phyloP scores from a whole-genome alignment of 2,113 vertebrate genomes.

The Gavia stellata region DNA sequence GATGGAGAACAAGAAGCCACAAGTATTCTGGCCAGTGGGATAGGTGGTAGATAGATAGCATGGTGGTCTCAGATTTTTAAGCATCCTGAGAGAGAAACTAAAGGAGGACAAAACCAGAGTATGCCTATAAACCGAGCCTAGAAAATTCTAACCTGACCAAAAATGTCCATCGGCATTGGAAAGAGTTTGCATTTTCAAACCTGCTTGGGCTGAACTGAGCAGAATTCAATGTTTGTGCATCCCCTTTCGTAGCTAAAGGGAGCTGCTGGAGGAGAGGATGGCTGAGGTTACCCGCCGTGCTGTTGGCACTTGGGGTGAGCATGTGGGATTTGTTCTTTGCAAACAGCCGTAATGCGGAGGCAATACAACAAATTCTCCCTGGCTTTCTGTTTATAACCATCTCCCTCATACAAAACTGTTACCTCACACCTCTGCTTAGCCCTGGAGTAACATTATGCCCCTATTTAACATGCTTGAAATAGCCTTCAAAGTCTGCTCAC shows the following conservation, averaged over 20 bases:
- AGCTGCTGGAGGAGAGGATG: neutral
- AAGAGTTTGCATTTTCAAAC: neutral
- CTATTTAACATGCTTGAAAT: constrained; percentile 5
- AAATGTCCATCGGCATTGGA: neutral
- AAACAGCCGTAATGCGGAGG: neutral
- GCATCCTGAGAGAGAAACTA: neutral
- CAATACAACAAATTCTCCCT: neutral
- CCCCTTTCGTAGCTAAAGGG: neutral
- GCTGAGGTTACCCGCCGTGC: rapidly evolving
- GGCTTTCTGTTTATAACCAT: constrained; percentile 41
- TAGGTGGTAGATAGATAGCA: neutral
- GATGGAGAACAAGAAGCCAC: neutral
- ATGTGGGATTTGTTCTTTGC: neutral
- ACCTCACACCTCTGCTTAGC: constrained; percentile 41
- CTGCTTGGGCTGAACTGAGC: neutral
- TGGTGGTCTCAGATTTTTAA: neutral
- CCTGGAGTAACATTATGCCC: constrained; percentile 25
- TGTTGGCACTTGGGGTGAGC: rapidly evolving
- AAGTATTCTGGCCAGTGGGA: neutral
- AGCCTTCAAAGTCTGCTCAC: neutral
- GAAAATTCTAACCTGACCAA: neutral
- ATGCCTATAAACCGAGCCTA: neutral
- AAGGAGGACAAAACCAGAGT: neutral
- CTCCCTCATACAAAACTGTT: constrained; percentile 15
- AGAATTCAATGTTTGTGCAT: neutral